Conservation (phyloP, 2,888 invertebrate genomes). For the Eucera pruinosa region DNA sequence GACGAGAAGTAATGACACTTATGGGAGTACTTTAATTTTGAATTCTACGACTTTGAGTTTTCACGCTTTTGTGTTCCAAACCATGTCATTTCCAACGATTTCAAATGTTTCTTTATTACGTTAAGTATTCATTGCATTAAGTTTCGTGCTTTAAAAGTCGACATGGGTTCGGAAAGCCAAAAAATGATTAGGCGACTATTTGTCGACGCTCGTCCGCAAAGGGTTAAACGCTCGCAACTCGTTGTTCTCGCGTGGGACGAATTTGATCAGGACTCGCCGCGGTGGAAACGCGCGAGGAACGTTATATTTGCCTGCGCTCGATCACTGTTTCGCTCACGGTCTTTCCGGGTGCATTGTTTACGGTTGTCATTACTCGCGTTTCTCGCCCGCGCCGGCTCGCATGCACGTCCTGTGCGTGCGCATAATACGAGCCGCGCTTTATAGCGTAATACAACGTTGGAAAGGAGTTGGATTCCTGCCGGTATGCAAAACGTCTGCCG, state of each 20-base stretch:
- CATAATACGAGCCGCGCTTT: conserved; percentile 59
- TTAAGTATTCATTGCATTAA: too few relatives aligned
- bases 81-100: too few relatives aligned
- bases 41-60: too few relatives aligned
- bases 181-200: too few relatives aligned
- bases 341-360: conserved; percentile 55
- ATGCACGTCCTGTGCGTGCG: conserved; percentile 56
- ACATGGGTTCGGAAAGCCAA: too few relatives aligned
- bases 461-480: conserved; percentile 59
- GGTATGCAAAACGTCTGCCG: conserved; percentile 64
- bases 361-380: conserved; percentile 43
- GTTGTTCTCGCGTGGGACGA: background rate
- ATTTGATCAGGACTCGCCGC: background rate
- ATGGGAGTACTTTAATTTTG: too few relatives aligned
- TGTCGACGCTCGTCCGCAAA: too few relatives aligned
- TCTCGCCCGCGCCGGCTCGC: conserved; percentile 40
- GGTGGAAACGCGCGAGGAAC: conserved; percentile 1
- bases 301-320: conserved; percentile 23
- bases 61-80: too few relatives aligned
- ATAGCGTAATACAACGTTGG: conserved; percentile 66
- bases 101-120: too few relatives aligned
- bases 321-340: conserved; percentile 32
- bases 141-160: too few relatives aligned
- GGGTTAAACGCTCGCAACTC: too few relatives aligned
- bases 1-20: too few relatives aligned